Conservation (phyloP, 2,797 vertebrate genomes). For the Periparus ater region DNA sequence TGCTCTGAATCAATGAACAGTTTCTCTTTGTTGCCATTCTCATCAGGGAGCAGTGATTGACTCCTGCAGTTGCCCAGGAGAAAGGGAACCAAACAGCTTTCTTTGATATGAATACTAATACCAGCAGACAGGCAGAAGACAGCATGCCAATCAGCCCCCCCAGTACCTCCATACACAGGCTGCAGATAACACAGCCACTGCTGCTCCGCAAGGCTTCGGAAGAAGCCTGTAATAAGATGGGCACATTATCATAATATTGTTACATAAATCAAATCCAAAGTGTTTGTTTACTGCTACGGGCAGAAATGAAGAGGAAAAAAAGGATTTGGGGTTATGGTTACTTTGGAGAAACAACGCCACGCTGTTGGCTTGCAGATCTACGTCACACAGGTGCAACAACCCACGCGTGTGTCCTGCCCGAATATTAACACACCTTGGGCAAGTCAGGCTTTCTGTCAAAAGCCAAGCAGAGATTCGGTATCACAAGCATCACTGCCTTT, state of each 20-base stretch:
- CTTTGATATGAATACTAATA: constrained; percentile 27
- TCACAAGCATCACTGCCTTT: not conserved
- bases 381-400: fast-evolving
- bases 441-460: not conserved
- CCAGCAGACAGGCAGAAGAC: not conserved
- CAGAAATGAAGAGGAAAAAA: not conserved
- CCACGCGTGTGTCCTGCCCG: fast-evolving
- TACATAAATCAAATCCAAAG: not conserved
- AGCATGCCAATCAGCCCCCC: not conserved
- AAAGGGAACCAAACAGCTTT: constrained; percentile 12
- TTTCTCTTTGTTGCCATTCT: constrained; percentile 32
- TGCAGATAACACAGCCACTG: not conserved
- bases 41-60: constrained; percentile 38
- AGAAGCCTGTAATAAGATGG: not conserved
- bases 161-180: not conserved
- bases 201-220: not conserved
- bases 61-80: constrained; percentile 26
- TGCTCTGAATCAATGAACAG: constrained; percentile 16
- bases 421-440: not conserved
- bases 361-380: not conserved
- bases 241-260: not conserved
- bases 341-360: not conserved
- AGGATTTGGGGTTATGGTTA: not conserved
- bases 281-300: not conserved
- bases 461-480: not conserved